Evolutionary conservation across 2,797 vertebrate species (phyloP).

Genomic region (Rhabdophis nuchalis): DNA sequence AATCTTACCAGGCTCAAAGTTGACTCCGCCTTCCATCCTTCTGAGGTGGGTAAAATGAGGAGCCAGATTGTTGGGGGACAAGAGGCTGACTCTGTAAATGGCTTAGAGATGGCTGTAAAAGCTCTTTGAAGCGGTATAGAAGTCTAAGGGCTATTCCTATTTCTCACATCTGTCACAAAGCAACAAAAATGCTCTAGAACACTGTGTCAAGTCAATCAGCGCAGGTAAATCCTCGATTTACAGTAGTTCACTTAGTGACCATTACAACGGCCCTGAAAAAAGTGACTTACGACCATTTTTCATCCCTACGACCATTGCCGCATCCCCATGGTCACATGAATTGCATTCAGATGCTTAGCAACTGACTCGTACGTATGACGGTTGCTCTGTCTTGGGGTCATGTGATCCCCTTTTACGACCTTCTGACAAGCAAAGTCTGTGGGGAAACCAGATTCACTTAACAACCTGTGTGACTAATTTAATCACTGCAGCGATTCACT

Average conservation of each 20-base stretch:
- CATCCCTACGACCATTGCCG: background rate
- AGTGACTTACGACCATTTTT: background rate
- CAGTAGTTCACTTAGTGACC: background rate
- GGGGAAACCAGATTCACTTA: background rate
- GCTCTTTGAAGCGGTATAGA: no score
- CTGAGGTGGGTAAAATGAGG: no score
- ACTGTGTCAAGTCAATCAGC: background rate
- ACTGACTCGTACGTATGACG: background rate
- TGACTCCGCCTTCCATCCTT: no score
- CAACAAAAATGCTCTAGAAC: background rate
- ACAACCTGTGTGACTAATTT: no score
- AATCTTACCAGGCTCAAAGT: no score
- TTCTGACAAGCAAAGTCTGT: no score
- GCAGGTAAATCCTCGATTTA: background rate
- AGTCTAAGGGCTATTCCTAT: background rate
- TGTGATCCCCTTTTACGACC: background rate
- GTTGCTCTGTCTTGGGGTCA: no score
- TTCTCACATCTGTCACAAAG: background rate
- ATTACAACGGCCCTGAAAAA: background rate
- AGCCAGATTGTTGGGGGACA: no score
- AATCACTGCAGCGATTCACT: background rate
- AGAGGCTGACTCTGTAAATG: no score
- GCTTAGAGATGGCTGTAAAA: no score
- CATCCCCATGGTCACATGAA: background rate
- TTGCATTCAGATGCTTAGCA: background rate